Conservation (phyloP, 1,140 invertebrate genomes). For the Adoxophyes honmai region DNA sequence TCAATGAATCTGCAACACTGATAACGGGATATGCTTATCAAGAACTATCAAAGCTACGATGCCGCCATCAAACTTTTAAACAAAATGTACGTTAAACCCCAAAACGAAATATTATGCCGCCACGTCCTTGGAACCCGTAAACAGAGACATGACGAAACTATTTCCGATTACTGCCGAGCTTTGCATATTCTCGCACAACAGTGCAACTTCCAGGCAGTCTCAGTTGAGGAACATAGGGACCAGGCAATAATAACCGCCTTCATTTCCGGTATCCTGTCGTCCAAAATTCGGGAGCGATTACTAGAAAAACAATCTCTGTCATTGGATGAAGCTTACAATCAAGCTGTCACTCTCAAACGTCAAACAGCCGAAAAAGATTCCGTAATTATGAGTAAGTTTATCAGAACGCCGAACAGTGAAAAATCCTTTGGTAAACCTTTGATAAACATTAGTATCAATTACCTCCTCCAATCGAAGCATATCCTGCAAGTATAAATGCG, state of each 20-base stretch:
- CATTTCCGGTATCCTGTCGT: constrained; percentile 20
- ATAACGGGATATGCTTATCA: too few relatives aligned
- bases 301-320: constrained; percentile 19
- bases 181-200: constrained; percentile 22
- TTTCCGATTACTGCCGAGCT: constrained; percentile 18
- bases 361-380: constrained; percentile 23
- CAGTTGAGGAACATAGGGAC: constrained; percentile 16
- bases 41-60: too few relatives aligned
- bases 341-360: constrained; percentile 22
- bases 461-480: too few relatives aligned
- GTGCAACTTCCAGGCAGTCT: constrained; percentile 22
- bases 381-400: neutral
- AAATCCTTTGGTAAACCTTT: too few relatives aligned
- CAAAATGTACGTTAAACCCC: too few relatives aligned
- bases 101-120: constrained; percentile 22
- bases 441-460: too few relatives aligned
- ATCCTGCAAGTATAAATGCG: constrained; percentile 57
- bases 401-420: too few relatives aligned
- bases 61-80: too few relatives aligned
- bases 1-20: too few relatives aligned
- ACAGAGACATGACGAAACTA: constrained; percentile 21
- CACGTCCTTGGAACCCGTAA: constrained; percentile 21
- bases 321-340: constrained; percentile 20
- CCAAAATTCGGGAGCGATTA: constrained; percentile 21
- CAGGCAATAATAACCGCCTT: constrained; percentile 22